Evolutionary conservation across 1,140 invertebrate species (phyloP), one percentile per base, ranked within the genome.

Genomic region (Drosophila jambulina): DNA sequence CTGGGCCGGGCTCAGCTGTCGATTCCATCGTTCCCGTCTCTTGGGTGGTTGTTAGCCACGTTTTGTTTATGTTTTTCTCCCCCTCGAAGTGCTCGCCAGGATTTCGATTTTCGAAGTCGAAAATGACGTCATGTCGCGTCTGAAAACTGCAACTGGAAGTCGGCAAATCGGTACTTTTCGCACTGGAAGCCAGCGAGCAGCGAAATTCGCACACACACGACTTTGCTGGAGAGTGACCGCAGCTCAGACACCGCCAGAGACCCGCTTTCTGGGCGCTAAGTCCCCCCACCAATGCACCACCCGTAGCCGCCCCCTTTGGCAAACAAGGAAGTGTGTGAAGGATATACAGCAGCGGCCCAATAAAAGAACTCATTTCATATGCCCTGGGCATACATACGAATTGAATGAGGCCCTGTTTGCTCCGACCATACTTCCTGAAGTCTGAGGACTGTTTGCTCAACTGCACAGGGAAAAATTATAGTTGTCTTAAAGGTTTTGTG

Each of bases 71-170:
- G 72, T 88, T 88, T 83, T 77, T 45, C 43, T 78, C 53, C 57
- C 56, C 38, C 53, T 21, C 19, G 23, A 25, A 43, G 10, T 23
- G 59, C 21, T 43, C 29, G 23, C 17, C 61, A 42, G 49, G 54
- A 74, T 90, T 88, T 90, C 75, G 68, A 85, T 45, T 68, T 90
- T 90, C 86, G 81, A 90, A 42, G n/a, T 90, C 85, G 85, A 90
- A 90, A 77, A 69, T 90, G 85, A 90, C 85, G 85, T 90, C 85
- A 90, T 91, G 64, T 48, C 23, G 45, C 54, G 46, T 25, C 27
- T 68, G 45, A 53, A 74, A 84, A 87, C 27, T 88, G 85, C 85
- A 88, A 68, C 51, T 78, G 81, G 85, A 88, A 88, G 80, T 64
- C 83, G 83, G 79, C 65, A 53, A 69, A 25, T 21, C 38, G 32